A percentile compares a stretch with the other conserved stretches of the same genome.
phyloP scores from a whole-genome alignment of 2,797 vertebrate species.

The Arnoldichthys spilopterus region DNA sequence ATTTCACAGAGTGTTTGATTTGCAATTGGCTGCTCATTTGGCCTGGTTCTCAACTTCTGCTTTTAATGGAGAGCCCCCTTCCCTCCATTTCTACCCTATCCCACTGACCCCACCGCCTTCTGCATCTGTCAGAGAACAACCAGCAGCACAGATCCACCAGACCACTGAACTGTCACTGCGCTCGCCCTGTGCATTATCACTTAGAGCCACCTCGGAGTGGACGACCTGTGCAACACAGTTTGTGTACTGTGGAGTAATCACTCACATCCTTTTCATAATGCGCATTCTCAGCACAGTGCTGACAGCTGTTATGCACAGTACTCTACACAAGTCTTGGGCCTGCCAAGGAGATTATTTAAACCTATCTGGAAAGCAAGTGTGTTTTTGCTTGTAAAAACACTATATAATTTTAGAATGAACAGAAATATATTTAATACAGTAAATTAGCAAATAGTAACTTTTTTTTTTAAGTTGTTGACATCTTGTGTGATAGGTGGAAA shows the following conservation, averaged over 20 bases:
- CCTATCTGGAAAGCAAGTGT: not conserved
- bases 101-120: slow-evolving; percentile 67
- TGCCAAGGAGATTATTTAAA: not conserved
- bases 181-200: slow-evolving; percentile 42
- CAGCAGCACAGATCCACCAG: slow-evolving; percentile 93
- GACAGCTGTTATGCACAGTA: not conserved
- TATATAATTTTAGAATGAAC: not conserved
- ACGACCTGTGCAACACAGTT: slow-evolving; percentile 12
- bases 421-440: not conserved
- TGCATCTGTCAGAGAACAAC: slow-evolving; percentile 93
- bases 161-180: slow-evolving; percentile 59
- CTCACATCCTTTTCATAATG: not conserved
- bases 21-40: slow-evolving; percentile 84
- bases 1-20: slow-evolving; percentile 84
- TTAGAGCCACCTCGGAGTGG: slow-evolving; percentile 27
- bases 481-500: not conserved
- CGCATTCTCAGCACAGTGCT: slow-evolving; percentile 16
- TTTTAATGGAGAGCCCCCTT: slow-evolving; percentile 74
- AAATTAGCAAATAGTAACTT: not conserved
- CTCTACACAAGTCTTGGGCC: not conserved
- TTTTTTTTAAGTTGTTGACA: not conserved
- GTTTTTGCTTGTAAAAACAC: not conserved
- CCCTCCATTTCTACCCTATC: slow-evolving; percentile 57
- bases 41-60: slow-evolving; percentile 91
- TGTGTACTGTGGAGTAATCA: slow-evolving; percentile 5